Conservation (phyloP, 1,140 invertebrate genomes). For the Philotrypesis tridentata region DNA sequence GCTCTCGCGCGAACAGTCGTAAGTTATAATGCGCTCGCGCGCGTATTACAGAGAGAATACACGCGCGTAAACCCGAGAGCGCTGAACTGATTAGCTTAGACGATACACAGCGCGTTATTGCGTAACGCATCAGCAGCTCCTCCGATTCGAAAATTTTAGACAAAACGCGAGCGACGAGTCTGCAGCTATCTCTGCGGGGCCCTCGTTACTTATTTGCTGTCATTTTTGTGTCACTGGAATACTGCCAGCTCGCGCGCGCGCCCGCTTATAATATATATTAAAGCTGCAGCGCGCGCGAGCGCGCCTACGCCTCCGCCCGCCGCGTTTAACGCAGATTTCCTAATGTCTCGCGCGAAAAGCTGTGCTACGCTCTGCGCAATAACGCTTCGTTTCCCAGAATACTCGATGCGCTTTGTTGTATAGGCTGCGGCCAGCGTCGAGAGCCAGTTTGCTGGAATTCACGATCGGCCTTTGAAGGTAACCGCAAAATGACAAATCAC, state of each 20-base stretch:
- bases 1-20: no score
- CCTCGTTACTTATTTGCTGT: conserved; percentile 43
- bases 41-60: no score
- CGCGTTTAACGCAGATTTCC: conserved; percentile 22
- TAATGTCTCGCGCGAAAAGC: conserved; percentile 1
- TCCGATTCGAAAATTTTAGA: conserved; percentile 13
- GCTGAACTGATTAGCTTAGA: conserved; percentile 3
- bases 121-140: background rate
- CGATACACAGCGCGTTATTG: background rate
- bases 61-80: background rate
- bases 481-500: background rate
- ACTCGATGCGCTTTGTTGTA: background rate
- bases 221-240: conserved; percentile 47
- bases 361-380: background rate
- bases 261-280: background rate
- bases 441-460: background rate
- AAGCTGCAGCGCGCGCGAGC: no score
- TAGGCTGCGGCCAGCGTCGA: no score
- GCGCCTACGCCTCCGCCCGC: background rate
- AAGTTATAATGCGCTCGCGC: no score
- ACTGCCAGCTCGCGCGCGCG: conserved; percentile 25
- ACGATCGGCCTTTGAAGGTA: background rate
- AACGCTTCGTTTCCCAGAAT: background rate
- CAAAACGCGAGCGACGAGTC: background rate
- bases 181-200: no score